phyloP scores from a whole-genome alignment of 1,140 invertebrate species.

The Drosophila melanogaster region Release_6_plus_ISO1_MT NT_033779.5:11786001-11786500 shows the following conservation, averaged over 20 bases:
- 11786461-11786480: not conserved
- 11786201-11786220: conserved; percentile 47
- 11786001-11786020: conserved; percentile 40
- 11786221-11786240: conserved; percentile 29
- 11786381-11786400: no score
- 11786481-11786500: not conserved
- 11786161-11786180: conserved; percentile 52
- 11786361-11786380: no score
- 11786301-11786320: not conserved
- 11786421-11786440: no score
- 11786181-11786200: conserved; percentile 52
- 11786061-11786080: conserved; percentile 15
- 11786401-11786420: not conserved
- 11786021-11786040: conserved; percentile 80
- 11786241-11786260: not conserved
- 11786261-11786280: conserved; percentile 1
- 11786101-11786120: conserved; percentile 20
- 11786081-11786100: conserved; percentile 10
- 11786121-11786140: conserved; percentile 56
- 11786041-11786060: conserved; percentile 79
- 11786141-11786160: conserved; percentile 49
- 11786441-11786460: no score
- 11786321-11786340: not conserved
- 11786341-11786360: no score
- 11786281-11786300: not conserved